phyloP scores from a whole-genome alignment of 2,797 vertebrate species.

The Urocyon cinereoargenteus region DNA sequence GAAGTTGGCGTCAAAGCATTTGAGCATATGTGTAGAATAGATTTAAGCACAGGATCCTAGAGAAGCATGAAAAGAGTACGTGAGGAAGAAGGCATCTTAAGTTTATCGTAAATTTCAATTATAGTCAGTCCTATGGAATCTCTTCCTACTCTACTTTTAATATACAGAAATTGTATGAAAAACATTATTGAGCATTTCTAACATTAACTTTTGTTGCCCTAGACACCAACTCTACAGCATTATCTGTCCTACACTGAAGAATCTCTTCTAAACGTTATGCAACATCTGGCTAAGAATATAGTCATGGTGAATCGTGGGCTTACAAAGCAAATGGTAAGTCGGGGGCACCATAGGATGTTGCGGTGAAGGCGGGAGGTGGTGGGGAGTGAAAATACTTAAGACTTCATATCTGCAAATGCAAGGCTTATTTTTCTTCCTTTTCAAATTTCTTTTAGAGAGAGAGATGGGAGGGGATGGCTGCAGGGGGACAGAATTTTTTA shows the following conservation, averaged over 20 bases:
- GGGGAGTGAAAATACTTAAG: neutral
- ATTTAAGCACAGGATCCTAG: neutral
- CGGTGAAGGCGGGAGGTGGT: neutral
- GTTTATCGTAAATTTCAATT: neutral
- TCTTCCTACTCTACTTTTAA: neutral
- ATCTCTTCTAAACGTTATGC: conserved; percentile 90
- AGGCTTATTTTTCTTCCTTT: neutral
- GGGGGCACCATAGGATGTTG: neutral
- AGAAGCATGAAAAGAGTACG: neutral
- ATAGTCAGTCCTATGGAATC: neutral
- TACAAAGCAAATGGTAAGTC: conserved; percentile 91
- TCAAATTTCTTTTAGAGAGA: neutral
- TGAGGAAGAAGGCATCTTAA: neutral
- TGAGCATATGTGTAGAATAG: neutral
- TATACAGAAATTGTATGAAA: conserved; percentile 30
- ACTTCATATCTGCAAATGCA: neutral
- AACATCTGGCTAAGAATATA: conserved; percentile 94
- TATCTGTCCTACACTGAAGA: conserved; percentile 90
- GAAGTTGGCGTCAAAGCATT: neutral
- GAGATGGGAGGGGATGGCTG: neutral
- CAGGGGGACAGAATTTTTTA: neutral
- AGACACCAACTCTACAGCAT: conserved; percentile 90
- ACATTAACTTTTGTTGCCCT: conserved; percentile 14
- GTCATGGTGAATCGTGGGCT: conserved; percentile 88
- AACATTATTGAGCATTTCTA: neutral